Evolutionary conservation across 2,797 vertebrate species (phyloP).

Genomic region (Sebastes cheni): DNA sequence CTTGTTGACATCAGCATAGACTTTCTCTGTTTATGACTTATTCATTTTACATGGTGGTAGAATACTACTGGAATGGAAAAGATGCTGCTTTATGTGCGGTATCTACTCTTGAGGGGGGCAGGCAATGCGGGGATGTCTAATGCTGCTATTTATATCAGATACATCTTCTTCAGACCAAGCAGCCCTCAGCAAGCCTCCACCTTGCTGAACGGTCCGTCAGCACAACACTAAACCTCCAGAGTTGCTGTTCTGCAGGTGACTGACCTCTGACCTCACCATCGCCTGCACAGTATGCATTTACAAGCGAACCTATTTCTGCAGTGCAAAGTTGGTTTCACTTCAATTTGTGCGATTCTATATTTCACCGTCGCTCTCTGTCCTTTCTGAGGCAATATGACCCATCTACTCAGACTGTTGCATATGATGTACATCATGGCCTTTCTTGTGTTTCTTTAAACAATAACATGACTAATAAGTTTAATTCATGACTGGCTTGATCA

Average conservation of each 20-base stretch:
- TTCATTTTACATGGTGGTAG: conserved; percentile 57
- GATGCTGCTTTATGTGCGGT: conserved; percentile 17
- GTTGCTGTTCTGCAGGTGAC: not conserved
- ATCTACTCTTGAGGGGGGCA: not conserved
- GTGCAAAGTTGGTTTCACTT: not conserved
- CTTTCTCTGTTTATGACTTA: conserved; percentile 65
- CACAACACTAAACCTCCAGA: not conserved
- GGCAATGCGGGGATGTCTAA: conserved; percentile 8
- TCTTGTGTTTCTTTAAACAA: not conserved
- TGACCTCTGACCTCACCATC: conserved; percentile 9
- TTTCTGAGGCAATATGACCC: not conserved
- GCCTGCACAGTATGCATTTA: not conserved
- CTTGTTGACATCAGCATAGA: conserved; percentile 53
- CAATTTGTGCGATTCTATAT: not conserved
- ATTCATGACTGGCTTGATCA: not conserved
- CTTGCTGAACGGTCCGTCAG: not conserved
- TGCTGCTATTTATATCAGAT: conserved; percentile 48
- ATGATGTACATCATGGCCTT: not conserved
- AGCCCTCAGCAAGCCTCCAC: not conserved
- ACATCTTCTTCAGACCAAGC: not conserved
- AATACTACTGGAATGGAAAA: conserved; percentile 37
- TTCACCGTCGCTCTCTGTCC: not conserved
- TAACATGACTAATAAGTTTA: not conserved
- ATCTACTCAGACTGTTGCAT: not conserved
- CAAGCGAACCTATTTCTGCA: not conserved